A percentile compares a stretch with the other conserved stretches of the same genome.
These are phyloP conservation scores for Ectropis crepuscularia DNA, from an alignment of 2,888 invertebrate species.

Conservation along the genomic window DNA sequence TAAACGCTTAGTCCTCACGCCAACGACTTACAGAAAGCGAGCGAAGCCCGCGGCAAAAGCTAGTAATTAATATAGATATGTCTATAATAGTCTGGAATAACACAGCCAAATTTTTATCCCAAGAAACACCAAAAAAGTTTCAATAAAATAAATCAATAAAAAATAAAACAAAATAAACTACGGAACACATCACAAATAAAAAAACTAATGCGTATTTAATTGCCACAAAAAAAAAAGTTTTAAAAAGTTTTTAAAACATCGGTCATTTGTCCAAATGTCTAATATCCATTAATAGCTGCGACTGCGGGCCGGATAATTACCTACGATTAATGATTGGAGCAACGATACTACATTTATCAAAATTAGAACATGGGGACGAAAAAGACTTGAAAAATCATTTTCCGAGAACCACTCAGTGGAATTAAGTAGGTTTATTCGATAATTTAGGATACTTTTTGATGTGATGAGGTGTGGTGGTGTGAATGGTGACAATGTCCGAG, in stretches of 20 bases:
- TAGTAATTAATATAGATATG: too few species aligned
- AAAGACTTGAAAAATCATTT: not conserved
- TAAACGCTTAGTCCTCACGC: too few species aligned
- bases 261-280: constrained; percentile 32
- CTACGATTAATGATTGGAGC: constrained; percentile 1
- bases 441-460: too few species aligned
- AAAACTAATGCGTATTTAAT: constrained; percentile 34
- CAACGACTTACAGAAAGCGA: too few species aligned
- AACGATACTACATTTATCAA: not conserved
- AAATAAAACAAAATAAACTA: not conserved
- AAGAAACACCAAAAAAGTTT: too few species aligned
- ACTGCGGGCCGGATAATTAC: constrained; percentile 8
- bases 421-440: too few species aligned
- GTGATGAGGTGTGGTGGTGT: too few species aligned
- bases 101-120: too few species aligned
- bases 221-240: constrained; percentile 25
- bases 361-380: not conserved
- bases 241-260: constrained; percentile 19
- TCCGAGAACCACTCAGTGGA: not conserved
- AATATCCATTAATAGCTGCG: constrained; percentile 31
- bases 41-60: too few species aligned
- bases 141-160: too few species aligned
- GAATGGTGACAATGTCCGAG: too few species aligned
- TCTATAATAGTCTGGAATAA: too few species aligned
- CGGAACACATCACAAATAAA: not conserved